Percentiles rank a stretch among this genome's conserved stretches.
Evolutionary conservation across 2,113 vertebrate species (phyloP).

Genomic region (Dinomys branickii): DNA sequence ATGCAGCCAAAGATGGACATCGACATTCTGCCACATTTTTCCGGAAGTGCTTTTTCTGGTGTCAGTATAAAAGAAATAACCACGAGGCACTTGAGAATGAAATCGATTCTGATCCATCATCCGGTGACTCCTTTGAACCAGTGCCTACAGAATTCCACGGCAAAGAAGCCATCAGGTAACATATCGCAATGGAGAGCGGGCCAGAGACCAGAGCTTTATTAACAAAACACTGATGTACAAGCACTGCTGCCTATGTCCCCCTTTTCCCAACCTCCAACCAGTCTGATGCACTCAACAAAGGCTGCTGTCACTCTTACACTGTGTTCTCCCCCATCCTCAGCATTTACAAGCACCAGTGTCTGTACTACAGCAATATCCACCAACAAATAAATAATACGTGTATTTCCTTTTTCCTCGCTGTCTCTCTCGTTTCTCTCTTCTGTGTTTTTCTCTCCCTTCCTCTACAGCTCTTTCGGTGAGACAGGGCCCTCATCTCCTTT

Average conservation of each 20-base stretch:
- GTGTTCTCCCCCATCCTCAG: background rate
- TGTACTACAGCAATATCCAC: rapidly evolving
- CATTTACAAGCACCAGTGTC: background rate
- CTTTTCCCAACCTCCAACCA: background rate
- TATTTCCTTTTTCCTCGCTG: too few species aligned
- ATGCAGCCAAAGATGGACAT: conserved; percentile 89
- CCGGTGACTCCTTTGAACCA: conserved; percentile 84
- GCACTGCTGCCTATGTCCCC: background rate
- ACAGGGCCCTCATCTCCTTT: background rate
- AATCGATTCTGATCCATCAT: conserved; percentile 74
- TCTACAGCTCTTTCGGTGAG: background rate
- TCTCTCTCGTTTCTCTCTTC: background rate
- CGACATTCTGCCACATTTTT: conserved; percentile 89
- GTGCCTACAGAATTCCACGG: conserved; percentile 91
- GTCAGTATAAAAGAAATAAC: conserved; percentile 78
- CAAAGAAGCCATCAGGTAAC: conserved; percentile 94
- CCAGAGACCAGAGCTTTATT: background rate
- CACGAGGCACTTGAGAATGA: conserved; percentile 82
- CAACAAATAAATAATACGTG: too few species aligned
- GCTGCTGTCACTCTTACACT: background rate
- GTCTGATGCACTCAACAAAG: background rate
- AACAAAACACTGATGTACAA: background rate
- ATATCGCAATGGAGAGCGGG: background rate
- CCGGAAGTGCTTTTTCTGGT: conserved; percentile 92
- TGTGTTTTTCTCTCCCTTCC: background rate